A percentile compares a stretch with the other conserved stretches of the same genome.
phyloP scores from a whole-genome alignment of 2,797 vertebrate species.

The Sebastes glaucus region DNA sequence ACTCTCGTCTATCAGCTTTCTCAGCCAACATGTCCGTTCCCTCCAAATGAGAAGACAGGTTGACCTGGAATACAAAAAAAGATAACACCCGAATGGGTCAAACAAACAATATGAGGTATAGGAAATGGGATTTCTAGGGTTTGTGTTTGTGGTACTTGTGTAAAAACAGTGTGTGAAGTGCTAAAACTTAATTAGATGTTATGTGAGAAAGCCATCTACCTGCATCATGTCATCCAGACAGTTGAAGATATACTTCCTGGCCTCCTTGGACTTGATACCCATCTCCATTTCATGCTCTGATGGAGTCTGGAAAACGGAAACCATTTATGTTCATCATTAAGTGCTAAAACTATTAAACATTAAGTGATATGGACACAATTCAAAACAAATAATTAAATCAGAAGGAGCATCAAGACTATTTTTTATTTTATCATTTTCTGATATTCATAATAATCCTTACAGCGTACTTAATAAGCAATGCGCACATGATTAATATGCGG shows the following conservation, averaged over 20 bases:
- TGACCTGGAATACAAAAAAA: constrained; percentile 84
- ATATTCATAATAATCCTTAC: neutral
- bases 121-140: neutral
- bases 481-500: neutral
- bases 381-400: neutral
- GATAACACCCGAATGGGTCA: neutral
- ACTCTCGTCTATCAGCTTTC: constrained; percentile 97
- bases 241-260: constrained; percentile 99
- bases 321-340: neutral
- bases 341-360: neutral
- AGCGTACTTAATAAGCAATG: neutral
- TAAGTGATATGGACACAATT: neutral
- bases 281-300: constrained; percentile 97
- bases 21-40: constrained; percentile 98
- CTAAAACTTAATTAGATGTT: neutral
- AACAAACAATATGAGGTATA: neutral
- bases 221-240: constrained; percentile 99
- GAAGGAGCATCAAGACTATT: neutral
- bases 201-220: constrained; percentile 69
- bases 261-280: constrained; percentile 98
- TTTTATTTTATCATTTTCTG: neutral
- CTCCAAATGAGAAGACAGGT: constrained; percentile 96
- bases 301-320: constrained; percentile 84
- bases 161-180: neutral
- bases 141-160: neutral